phyloP scores from a whole-genome alignment of 2,797 vertebrate species.

The Denticeps clupeoides region DNA sequence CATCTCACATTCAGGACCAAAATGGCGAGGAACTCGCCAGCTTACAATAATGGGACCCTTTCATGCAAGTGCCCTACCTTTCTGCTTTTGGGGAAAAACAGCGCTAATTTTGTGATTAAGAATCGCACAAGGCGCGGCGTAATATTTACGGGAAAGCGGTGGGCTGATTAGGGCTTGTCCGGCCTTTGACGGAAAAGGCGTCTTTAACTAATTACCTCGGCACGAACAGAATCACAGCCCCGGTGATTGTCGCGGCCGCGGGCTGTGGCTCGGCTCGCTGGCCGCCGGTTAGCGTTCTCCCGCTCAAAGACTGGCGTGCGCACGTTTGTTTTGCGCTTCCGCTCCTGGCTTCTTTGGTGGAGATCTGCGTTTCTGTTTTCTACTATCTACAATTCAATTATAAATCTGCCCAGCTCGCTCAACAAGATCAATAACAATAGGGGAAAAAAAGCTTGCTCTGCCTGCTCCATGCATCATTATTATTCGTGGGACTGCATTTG shows the following conservation, averaged over 20 bases:
- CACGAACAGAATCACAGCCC: conserved; percentile 37
- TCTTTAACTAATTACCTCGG: conserved; percentile 47
- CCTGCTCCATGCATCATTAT: too few relatives aligned
- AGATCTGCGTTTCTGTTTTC: too few relatives aligned
- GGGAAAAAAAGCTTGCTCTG: too few relatives aligned
- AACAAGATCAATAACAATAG: too few relatives aligned
- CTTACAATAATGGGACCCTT: background rate
- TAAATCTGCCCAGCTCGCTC: too few relatives aligned
- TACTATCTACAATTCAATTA: too few relatives aligned
- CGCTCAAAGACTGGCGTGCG: conserved; percentile 6
- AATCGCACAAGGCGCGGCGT: conserved; percentile 11
- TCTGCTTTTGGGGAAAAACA: background rate
- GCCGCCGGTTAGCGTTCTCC: conserved; percentile 9
- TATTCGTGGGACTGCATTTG: too few relatives aligned
- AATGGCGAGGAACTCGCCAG: background rate
- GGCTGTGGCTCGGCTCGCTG: conserved; percentile 9
- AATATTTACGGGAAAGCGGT: conserved; percentile 22
- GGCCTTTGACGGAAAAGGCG: conserved; percentile 34
- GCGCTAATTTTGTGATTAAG: conserved; percentile 4
- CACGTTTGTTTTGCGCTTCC: too few relatives aligned
- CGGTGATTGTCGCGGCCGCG: conserved; percentile 21
- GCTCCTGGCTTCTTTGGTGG: too few relatives aligned
- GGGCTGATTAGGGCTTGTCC: conserved; percentile 27
- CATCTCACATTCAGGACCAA: background rate
- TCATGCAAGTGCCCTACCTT: background rate